These are phyloP conservation scores for Collichthys lucidus DNA, from an alignment of 2,113 vertebrate species.

Conservation along the genomic window DNA sequence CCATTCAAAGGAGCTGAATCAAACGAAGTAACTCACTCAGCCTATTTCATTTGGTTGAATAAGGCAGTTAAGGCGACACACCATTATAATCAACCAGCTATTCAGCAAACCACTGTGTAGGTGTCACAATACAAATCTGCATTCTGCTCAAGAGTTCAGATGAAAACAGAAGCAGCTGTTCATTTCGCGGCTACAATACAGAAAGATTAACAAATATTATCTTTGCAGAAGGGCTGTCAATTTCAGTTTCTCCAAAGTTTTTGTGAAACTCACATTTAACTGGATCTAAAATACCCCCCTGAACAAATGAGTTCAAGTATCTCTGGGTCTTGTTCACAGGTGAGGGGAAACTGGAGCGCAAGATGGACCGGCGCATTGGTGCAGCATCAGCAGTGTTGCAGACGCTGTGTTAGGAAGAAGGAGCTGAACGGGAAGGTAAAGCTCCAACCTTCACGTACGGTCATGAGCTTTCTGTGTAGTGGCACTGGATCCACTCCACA, in stretches of 20 bases:
- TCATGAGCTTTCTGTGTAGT: too few species aligned
- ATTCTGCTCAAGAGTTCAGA: neutral
- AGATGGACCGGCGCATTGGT: too few species aligned
- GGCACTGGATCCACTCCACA: too few species aligned
- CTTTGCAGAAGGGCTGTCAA: neutral
- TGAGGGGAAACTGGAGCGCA: too few species aligned
- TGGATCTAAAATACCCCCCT: neutral
- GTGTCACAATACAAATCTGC: neutral
- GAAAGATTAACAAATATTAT: neutral
- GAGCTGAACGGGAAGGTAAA: too few species aligned
- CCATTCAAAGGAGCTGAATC: constrained; percentile 7
- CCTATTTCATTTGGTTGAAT: constrained; percentile 22
- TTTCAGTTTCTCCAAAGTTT: neutral
- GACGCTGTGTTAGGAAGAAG: too few species aligned
- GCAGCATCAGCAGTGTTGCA: too few species aligned
- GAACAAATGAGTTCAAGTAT: too few species aligned
- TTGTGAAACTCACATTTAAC: neutral
- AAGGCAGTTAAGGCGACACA: constrained; percentile 29
- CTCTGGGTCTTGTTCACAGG: too few species aligned
- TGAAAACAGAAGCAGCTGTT: constrained; percentile 29
- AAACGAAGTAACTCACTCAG: constrained; percentile 16
- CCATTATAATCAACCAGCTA: constrained; percentile 49
- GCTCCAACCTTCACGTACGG: too few species aligned
- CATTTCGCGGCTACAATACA: neutral
- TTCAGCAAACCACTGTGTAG: constrained; percentile 41